A percentile compares a stretch with the other conserved stretches of the same genome.
phyloP scores from a whole-genome alignment of 2,888 invertebrate species.

The Aphidius colemani region DNA sequence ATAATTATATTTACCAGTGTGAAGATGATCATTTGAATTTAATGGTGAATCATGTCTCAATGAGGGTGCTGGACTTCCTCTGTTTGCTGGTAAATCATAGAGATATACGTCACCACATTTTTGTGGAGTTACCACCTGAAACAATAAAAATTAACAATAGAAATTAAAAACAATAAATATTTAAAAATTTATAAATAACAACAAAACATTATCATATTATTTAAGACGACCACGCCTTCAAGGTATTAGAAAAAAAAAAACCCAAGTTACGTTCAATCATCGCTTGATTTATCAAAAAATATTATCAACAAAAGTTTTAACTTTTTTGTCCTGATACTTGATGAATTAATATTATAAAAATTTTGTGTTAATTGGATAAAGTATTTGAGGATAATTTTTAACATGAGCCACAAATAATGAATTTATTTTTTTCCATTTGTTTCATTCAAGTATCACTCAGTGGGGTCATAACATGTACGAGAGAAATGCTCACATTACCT shows the following conservation, averaged over 20 bases:
- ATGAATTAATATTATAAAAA: constrained; percentile 20
- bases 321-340: too few species aligned
- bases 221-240: constrained; percentile 14
- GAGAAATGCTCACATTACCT: not conserved
- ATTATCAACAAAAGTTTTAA: too few species aligned
- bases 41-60: constrained; percentile 54
- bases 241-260: not conserved
- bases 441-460: not conserved
- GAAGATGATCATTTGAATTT: constrained; percentile 54
- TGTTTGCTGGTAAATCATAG: constrained; percentile 68
- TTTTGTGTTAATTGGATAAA: constrained; percentile 11
- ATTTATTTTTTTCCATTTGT: not conserved
- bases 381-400: not conserved
- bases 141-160: constrained; percentile 17
- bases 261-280: constrained; percentile 17
- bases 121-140: constrained; percentile 73
- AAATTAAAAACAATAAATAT: constrained; percentile 14
- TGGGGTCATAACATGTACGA: not conserved
- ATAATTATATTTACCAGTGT: constrained; percentile 37
- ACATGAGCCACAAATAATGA: too few species aligned
- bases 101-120: constrained; percentile 75
- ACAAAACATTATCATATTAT: constrained; percentile 2
- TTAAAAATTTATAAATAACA: not conserved
- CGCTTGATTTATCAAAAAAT: too few species aligned
- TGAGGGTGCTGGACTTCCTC: constrained; percentile 53